These are phyloP conservation scores for Poeciliopsis occidentalis DNA, from an alignment of 2,113 vertebrate genomes.

Conservation along the genomic window DNA sequence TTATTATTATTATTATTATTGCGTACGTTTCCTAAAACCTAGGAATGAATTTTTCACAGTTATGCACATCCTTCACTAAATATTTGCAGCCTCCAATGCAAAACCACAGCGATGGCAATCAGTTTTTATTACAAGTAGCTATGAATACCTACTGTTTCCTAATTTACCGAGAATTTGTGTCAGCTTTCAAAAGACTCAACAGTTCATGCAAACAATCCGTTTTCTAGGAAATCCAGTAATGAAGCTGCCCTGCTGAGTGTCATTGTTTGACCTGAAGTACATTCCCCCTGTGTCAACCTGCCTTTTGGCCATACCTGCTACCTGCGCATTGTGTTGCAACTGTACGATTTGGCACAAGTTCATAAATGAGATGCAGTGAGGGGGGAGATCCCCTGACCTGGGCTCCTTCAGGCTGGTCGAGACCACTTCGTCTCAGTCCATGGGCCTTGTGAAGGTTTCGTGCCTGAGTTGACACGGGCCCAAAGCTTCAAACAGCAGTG, in stretches of 20 bases:
- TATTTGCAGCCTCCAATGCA: neutral
- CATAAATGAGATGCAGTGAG: conserved; percentile 53
- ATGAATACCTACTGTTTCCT: conserved; percentile 14
- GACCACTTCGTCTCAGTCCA: conserved; percentile 66
- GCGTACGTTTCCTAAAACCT: neutral
- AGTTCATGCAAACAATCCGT: conserved; percentile 23
- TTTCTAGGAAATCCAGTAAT: conserved; percentile 24
- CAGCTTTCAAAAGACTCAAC: conserved; percentile 30
- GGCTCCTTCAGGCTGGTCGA: conserved; percentile 38
- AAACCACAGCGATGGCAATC: neutral
- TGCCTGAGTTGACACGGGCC: conserved; percentile 74
- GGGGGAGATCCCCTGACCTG: conserved; percentile 61
- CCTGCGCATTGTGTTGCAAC: conserved; percentile 53
- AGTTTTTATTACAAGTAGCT: conserved; percentile 1
- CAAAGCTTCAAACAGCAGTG: conserved; percentile 64
- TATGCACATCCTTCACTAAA: neutral
- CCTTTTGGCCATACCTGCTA: conserved; percentile 63
- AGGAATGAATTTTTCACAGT: neutral
- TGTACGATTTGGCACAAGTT: conserved; percentile 56
- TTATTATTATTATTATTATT: neutral
- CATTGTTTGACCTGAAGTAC: conserved; percentile 50
- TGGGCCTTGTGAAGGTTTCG: conserved; percentile 79
- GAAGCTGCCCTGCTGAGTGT: conserved; percentile 36
- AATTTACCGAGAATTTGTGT: conserved; percentile 3
- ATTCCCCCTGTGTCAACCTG: conserved; percentile 58